Base-by-base conservation (phyloP, 2,888 invertebrate species). In the Chirona hameri region DNA sequence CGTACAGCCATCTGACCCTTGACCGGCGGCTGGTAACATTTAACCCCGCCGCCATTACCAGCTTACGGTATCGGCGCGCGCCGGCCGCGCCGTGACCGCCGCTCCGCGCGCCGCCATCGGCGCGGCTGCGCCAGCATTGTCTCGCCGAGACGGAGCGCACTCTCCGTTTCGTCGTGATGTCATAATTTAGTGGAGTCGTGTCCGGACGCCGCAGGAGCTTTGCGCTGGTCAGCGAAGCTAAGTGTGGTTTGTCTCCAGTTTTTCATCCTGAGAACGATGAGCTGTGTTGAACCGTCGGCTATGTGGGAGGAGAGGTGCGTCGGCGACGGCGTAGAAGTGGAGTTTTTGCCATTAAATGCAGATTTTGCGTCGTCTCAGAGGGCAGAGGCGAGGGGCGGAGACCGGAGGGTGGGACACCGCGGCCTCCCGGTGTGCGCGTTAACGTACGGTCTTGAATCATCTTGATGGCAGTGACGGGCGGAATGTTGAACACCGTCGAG, bases 41-140 rank as follows among this genome's bases (percentile, higher is more conserved):
- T 65, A 65, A 65, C 65, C 65, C 65, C 21, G 65, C 10, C 65
- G 65, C 65, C 65, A 65, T 65, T 65, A 65, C 65, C 65, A 10
- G 65, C 65, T 27, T 65, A 65, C 65, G 65, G 65, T 4, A 65
- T 65, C 65, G 0, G 65, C 57, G 57, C 57, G 1, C 57, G 2
- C 10, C 65, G n/a, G 65, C 9, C n/a, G 12, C n/a, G 65, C 27
- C 27, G 57, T 57, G 57, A 65, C 65, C 27, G n/a, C 10, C 65
- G 60, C 24, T 24, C 21, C 24, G 65, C 27, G 65, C n/a, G n/a
- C 2, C 65, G 27, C 65, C 65, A 27, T 27, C 27, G n/a, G n/a
- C 27, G n/a, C 65, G 65, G n/a, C 52, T 27, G 65, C 65, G 65
- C 27, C 27, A n/a, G n/a, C 27, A 65, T 65, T 65, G 65, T 27